Evolutionary conservation across 2,888 invertebrate genomes (phyloP).

Genomic region (Heterodera filipjevi): DNA sequence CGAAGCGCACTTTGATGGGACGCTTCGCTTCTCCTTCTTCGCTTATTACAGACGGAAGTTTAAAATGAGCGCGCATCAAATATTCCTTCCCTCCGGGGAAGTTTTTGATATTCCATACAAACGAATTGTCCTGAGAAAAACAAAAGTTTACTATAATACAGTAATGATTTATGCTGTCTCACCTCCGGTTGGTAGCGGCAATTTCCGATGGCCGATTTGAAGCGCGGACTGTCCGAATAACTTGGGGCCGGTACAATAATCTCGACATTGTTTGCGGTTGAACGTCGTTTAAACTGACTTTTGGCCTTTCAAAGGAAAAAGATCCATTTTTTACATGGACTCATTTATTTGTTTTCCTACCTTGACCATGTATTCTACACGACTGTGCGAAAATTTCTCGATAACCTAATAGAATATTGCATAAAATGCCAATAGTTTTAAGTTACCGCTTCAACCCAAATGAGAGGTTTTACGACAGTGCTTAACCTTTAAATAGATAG

Average conservation of each 20-base stretch:
- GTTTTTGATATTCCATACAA: conserved; percentile 77
- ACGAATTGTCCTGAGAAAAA: conserved; percentile 77
- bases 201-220: conserved; percentile 78
- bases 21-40: conserved; percentile 94
- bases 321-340: too few relatives aligned
- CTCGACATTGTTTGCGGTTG: conserved; percentile 95
- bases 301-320: conserved; percentile 73
- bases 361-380: conserved; percentile 98
- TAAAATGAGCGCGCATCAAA: conserved; percentile 95
- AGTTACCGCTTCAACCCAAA: conserved; percentile 93
- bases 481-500: conserved; percentile 78
- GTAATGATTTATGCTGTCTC: not conserved
- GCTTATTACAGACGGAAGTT: conserved; percentile 89
- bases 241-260: conserved; percentile 92
- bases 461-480: conserved; percentile 93
- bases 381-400: conserved; percentile 92
- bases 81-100: conserved; percentile 86
- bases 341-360: too few relatives aligned
- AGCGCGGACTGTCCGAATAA: conserved; percentile 97
- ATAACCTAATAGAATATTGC: conserved; percentile 69
- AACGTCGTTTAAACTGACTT: conserved; percentile 83
- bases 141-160: not conserved
- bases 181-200: conserved; percentile 92
- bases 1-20: conserved; percentile 97
- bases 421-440: not conserved